Evolutionary conservation across 2,113 vertebrate genomes (phyloP), one percentile per base, ranked within the genome.

Genomic region (Ameiurus melas): DNA sequence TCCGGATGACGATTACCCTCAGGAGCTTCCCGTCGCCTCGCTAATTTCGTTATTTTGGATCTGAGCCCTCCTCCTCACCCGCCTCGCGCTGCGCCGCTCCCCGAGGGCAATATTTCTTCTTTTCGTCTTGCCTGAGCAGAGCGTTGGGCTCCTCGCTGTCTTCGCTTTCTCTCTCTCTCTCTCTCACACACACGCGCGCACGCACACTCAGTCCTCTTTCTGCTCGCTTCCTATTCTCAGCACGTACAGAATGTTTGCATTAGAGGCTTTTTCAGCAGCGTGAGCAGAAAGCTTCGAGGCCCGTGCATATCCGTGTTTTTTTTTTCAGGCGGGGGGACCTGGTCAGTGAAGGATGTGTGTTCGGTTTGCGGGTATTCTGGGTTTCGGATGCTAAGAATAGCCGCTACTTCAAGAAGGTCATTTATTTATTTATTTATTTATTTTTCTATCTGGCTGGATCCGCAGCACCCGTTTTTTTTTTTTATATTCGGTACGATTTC

Each of bases 71-170:
- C 83, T 60, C 77, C 62, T 86, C 73, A 70, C 85, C 80, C 85
- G 78, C 66, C 87, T 86, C 86, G 66, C 75, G 14, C 68, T 77
- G 70, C 60, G 30, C 53, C 33, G 84, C 83, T 86, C 91, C 88
- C 89, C 27, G 43, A 85, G 88, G 90, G 80, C 89, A 79, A 90
- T 92, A 90, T 91, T 89, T 92, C 89, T 91, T 89, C 73, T 82
- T 89, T 90, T 89, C 58, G 66, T 89, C 85, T 89, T 89, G 89
- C 89, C 87, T 66, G 84, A 90, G 71, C 73, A 89, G 89, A 68
- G 47, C 79, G 82, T 82, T 30, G 36, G 85, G 86, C 83, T 84
- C 57, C 83, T 62, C 43, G 13, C 62, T 79, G 78, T 77, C 83
- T 60, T 70, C 78, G 3, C 70, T 79, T 64, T 82, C 83, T 70